phyloP scores from a whole-genome alignment of 2,113 vertebrate genomes.

The Forbesichthys papilliferus region DNA sequence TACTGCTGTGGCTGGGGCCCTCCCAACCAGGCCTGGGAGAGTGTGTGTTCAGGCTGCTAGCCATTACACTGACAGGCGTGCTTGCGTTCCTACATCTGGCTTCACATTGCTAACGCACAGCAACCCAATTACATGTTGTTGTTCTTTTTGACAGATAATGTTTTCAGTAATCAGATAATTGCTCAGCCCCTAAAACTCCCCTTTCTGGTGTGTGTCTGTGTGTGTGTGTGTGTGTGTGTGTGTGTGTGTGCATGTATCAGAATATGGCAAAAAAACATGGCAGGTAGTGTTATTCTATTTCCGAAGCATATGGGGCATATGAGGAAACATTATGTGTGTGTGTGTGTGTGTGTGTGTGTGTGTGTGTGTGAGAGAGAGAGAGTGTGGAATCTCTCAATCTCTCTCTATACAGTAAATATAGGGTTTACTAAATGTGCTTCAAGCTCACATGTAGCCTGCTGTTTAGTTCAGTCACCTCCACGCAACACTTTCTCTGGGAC shows the following conservation, averaged over 20 bases:
- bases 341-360: too few species aligned
- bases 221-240: not conserved
- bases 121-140: conserved; percentile 67
- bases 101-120: conserved; percentile 48
- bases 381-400: too few species aligned
- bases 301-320: not conserved
- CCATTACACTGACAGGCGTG: conserved; percentile 67
- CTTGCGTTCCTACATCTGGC: conserved; percentile 69
- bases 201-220: conserved; percentile 3
- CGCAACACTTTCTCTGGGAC: conserved; percentile 43
- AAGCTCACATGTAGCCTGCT: conserved; percentile 25
- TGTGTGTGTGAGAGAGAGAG: conserved; percentile 5
- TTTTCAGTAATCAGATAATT: conserved; percentile 76
- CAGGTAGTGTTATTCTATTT: too few species aligned
- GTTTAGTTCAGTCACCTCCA: not conserved
- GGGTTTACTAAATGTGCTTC: conserved; percentile 22
- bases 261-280: too few species aligned
- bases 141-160: conserved; percentile 75
- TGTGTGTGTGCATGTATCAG: not conserved
- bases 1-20: conserved; percentile 60
- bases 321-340: conserved; percentile 16
- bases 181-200: conserved; percentile 56
- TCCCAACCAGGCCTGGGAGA: conserved; percentile 57
- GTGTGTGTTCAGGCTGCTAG: conserved; percentile 70
- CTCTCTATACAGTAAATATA: conserved; percentile 21